Evolutionary conservation across 2,113 vertebrate genomes (phyloP), one percentile per base, ranked within the genome.

Genomic region (Arvicanthis niloticus): DNA sequence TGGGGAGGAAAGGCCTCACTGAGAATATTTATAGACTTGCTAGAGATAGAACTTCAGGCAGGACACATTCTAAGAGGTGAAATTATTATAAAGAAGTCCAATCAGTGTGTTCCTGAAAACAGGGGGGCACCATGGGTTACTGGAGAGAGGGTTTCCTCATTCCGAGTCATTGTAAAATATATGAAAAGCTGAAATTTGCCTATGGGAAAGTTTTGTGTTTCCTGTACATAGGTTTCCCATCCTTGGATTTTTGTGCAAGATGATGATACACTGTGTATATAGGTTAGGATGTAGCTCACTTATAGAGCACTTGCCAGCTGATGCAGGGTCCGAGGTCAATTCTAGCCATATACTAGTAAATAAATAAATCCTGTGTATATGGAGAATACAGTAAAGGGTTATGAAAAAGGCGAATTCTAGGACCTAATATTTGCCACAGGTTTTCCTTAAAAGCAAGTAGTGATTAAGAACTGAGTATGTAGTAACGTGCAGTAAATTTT

Each of bases 51-150:
- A 58, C 75, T 10, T 73, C 56, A 84, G 84, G 11, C 34, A 96
- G 48, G 82, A 67, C 34, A 45, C 48, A 26, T 53, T 84, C 95
- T 77, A 86, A 21, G 42, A 95, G 86, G 67, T 56, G 17, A 56
- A 97, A 81, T 40, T 29, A 87, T 56, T 86, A 77, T 34, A 91
- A 92, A 96, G 72, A 70, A 51, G 15, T 76, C 5, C 16, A 85
- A 60, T n/a, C 48, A 96, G 58, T 92, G 72, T 53, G n/a, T 82
- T 67, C 48, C 29, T 53, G 34, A 76, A 67, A 80, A 62, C 22
- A 21, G 16, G 58, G 51, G 10, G 76, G 60, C 58, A 65, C 48
- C 76, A 51, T 40, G 60, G 45, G 72, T 78, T 93, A 48, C 65
- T 75, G 85, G 68, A 93, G 80, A 88, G 11, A 95, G 81, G 37